Conservation (phyloP, 1,140 invertebrate species). For the Plectrocnemia conspersa region DNA sequence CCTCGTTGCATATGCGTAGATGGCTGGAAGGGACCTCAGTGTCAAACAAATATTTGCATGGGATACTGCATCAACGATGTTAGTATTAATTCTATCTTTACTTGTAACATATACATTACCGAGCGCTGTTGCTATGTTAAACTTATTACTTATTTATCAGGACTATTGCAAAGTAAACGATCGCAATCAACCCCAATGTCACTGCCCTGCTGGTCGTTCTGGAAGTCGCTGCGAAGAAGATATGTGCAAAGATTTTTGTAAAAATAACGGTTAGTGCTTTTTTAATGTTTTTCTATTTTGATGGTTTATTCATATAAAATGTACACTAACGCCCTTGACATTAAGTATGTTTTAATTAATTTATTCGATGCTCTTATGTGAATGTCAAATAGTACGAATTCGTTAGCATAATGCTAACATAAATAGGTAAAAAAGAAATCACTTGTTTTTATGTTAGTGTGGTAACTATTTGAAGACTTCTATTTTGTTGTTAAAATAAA, state of each 20-base stretch:
- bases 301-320: too few relatives aligned
- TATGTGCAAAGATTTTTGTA: constrained; percentile 52
- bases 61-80: constrained; percentile 27
- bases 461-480: too few relatives aligned
- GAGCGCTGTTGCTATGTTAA: background rate
- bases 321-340: too few relatives aligned
- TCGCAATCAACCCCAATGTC: constrained; percentile 45
- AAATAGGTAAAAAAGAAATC: too few relatives aligned
- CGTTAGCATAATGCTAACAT: too few relatives aligned
- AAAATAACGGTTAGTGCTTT: constrained; percentile 49
- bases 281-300: too few relatives aligned
- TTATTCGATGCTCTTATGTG: too few relatives aligned
- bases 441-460: too few relatives aligned
- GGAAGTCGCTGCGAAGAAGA: constrained; percentile 57
- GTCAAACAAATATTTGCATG: constrained; percentile 41
- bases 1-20: constrained; percentile 54
- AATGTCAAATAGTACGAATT: too few relatives aligned
- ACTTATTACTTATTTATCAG: constrained; percentile 39
- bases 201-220: constrained; percentile 51
- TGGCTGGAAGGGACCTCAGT: constrained; percentile 53
- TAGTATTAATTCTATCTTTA: constrained; percentile 4
- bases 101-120: background rate
- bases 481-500: too few relatives aligned
- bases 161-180: constrained; percentile 54
- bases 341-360: too few relatives aligned